phyloP scores from a whole-genome alignment of 2,113 vertebrate species.

The Lophius piscatorius region DNA sequence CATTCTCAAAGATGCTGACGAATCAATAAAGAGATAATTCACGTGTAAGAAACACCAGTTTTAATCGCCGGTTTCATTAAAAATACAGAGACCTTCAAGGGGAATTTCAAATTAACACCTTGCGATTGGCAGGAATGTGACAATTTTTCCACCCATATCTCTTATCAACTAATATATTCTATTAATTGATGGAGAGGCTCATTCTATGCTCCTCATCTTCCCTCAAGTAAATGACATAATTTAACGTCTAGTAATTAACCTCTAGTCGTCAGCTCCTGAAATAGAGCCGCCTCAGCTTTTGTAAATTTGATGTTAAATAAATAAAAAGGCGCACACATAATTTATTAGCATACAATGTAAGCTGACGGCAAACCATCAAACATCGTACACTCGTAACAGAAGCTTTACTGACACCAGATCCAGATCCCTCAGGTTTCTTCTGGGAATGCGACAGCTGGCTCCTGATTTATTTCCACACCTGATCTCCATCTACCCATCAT shows the following conservation, averaged over 20 bases:
- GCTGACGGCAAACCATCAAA: slow-evolving; percentile 7
- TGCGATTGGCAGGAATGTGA: slow-evolving; percentile 34
- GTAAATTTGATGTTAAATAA: slow-evolving; percentile 50
- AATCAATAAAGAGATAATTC: slow-evolving; percentile 76
- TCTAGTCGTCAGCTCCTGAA: slow-evolving; percentile 52
- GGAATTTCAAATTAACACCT: slow-evolving; percentile 60
- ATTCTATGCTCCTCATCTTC: slow-evolving; percentile 55
- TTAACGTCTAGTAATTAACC: slow-evolving; percentile 68
- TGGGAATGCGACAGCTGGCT: no score
- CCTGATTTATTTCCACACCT: no score
- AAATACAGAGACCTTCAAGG: slow-evolving; percentile 42
- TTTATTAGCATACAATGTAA: slow-evolving; percentile 29
- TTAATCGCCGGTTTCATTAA: slow-evolving; percentile 58
- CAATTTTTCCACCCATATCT: slow-evolving; percentile 45
- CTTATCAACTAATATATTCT: slow-evolving; percentile 57
- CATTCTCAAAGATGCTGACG: slow-evolving; percentile 64
- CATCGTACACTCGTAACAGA: no score
- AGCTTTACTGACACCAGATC: no score
- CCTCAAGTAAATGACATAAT: slow-evolving; percentile 66
- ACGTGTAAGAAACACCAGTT: slow-evolving; percentile 66
- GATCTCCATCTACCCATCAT: no score
- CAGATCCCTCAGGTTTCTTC: no score
- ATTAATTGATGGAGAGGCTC: slow-evolving; percentile 66
- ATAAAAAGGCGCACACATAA: slow-evolving; percentile 23
- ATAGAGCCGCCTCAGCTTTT: slow-evolving; percentile 16